Base-by-base conservation (phyloP, 2,797 vertebrate species). In the Rhynchonycteris naso region DNA sequence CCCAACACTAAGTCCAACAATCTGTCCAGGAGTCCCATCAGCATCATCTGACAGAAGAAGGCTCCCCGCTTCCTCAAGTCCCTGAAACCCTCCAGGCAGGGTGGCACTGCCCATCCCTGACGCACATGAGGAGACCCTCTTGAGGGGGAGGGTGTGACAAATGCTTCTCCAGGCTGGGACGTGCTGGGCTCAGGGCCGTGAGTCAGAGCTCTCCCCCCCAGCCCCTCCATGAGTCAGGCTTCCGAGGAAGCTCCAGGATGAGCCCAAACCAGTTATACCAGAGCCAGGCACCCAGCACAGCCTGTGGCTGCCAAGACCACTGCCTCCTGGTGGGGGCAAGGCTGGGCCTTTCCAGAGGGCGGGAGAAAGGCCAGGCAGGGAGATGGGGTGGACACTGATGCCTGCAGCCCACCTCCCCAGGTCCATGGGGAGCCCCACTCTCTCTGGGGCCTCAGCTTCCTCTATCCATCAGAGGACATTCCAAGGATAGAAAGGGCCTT, bases 201-300 rank as follows among this genome's bases (percentile, higher is more conserved):
- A 26, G n/a, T 65, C 78, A 4, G 59, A 21, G 59, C 3, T 0
- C 1, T 13, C 59, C 54, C 84, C 30, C 66, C 1, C 14, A 14
- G 2, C 35, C 38, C 78, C 47, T 0, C 5, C 0, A 7, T 26
- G 66, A n/a, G 71, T 54, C 75, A 1, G 24, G 43, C 58, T 59
- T 47, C 61, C 52, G 54, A 54, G 65, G 19, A n/a, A 30, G 81
- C 74, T 65, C 88, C 26, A 13, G 58, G 50, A 18, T 15, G 74
- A n/a, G 65, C 88, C 68, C 61, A 81, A 75, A 94, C 88, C 82
- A 68, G 88, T 82, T n/a, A 33, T 7, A 28, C 88, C 68, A 61
- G 83, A 7, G 9, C 33, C 61, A 1, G 8, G 24, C 59, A 38
- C 85, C 22, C 47, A 38, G 35, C 85, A 33, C n/a, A 7, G 43